Conservation (phyloP, 2,888 invertebrate species). For the Pterostichus niger region DNA sequence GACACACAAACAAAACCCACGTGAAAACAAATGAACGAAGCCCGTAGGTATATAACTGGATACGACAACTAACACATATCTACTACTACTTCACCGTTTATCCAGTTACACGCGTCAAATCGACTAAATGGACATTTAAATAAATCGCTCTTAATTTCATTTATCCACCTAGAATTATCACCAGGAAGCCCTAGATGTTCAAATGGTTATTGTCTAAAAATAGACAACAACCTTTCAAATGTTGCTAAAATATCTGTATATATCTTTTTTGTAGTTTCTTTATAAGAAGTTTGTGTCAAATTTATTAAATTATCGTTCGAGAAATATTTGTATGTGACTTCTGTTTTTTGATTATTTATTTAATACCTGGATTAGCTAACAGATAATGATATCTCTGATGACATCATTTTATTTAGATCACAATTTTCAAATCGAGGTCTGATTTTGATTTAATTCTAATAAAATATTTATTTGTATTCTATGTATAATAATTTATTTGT, state of each 20-base stretch:
- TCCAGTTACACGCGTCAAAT: constrained; percentile 27
- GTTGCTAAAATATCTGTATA: neutral
- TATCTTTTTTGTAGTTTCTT: neutral
- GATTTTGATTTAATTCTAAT: neutral
- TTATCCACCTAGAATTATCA: neutral
- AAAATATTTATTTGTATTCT: no score
- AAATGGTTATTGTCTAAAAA: neutral
- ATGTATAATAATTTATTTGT: no score
- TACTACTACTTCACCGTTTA: neutral
- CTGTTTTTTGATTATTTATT: constrained; percentile 7
- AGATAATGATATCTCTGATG: constrained; percentile 44
- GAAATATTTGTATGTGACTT: neutral
- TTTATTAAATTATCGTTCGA: no score
- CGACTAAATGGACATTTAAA: constrained; percentile 33
- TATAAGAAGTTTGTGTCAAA: no score
- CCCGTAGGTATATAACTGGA: constrained; percentile 39
- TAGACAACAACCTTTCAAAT: constrained; percentile 2
- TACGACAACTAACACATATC: neutral
- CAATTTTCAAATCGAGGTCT: neutral
- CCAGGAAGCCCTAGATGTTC: neutral
- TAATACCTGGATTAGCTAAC: constrained; percentile 34
- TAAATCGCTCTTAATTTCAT: constrained; percentile 15
- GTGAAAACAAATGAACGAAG: constrained; percentile 20
- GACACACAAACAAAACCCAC: constrained; percentile 43
- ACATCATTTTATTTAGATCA: constrained; percentile 25